Percentiles rank a stretch among this genome's conserved stretches.
Evolutionary conservation across 2,888 invertebrate species (phyloP).

Genomic region (Stegana nigrithorax): DNA sequence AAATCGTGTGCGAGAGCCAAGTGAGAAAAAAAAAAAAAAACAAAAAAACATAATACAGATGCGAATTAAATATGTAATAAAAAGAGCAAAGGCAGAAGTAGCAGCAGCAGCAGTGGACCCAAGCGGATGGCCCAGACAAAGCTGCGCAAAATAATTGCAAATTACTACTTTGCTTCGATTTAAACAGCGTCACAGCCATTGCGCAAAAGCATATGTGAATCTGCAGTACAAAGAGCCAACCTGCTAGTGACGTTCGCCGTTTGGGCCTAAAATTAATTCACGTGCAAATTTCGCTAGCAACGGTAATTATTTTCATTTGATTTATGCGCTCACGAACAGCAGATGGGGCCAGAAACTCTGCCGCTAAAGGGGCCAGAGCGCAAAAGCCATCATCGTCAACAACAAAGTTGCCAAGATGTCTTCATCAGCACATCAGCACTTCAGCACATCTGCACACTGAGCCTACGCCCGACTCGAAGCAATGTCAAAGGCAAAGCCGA

Average conservation of each 20-base stretch:
- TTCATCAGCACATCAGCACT: neutral
- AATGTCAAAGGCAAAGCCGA: too few species aligned
- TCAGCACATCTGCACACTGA: too few species aligned
- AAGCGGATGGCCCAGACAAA: neutral
- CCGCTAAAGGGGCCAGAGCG: neutral
- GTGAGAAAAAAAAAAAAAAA: neutral
- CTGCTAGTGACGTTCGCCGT: neutral
- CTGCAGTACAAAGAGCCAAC: neutral
- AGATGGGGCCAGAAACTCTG: neutral
- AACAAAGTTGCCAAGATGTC: too few species aligned
- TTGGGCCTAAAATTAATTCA: slow-evolving; percentile 44
- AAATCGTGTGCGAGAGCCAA: neutral
- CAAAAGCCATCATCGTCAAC: neutral
- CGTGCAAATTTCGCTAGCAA: slow-evolving; percentile 56
- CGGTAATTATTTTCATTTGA: slow-evolving; percentile 64
- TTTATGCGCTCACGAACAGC: slow-evolving; percentile 50
- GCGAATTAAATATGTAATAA: slow-evolving; percentile 10
- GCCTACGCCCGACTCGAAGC: too few species aligned
- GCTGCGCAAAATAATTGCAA: slow-evolving; percentile 14
- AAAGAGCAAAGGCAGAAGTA: neutral
- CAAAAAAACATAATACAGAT: neutral
- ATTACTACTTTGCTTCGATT: slow-evolving; percentile 13
- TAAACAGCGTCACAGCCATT: neutral
- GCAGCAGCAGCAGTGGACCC: neutral
- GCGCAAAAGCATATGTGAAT: neutral